These are phyloP conservation scores for Eupsittula cactorum DNA, from an alignment of 2,113 vertebrate species.

Conservation along the genomic window DNA sequence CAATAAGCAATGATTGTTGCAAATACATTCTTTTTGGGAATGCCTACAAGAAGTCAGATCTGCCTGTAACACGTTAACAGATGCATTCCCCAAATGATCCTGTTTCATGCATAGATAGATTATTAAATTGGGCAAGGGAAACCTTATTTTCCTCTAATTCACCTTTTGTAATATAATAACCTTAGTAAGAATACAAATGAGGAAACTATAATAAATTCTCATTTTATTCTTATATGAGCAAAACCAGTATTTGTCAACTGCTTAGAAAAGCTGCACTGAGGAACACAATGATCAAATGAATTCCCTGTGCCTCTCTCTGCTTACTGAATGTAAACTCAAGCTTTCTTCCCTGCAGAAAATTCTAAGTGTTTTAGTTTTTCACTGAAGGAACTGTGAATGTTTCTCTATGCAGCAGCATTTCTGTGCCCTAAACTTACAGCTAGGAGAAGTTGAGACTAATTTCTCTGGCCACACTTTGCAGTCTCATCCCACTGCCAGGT, in stretches of 20 bases:
- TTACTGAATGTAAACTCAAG: background rate
- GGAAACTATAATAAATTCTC: background rate
- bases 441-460: background rate
- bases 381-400: background rate
- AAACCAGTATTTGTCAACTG: background rate
- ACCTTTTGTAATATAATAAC: background rate
- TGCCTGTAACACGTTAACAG: background rate
- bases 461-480: background rate
- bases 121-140: background rate
- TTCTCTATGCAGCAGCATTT: background rate
- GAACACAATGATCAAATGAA: background rate
- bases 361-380: background rate
- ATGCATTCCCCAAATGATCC: background rate
- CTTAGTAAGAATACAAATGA: background rate
- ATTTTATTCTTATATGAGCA: background rate
- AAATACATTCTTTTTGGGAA: background rate
- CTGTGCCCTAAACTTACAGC: background rate
- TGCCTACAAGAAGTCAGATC: background rate
- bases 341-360: background rate
- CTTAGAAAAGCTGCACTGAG: background rate
- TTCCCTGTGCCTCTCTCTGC: background rate
- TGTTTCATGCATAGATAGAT: background rate
- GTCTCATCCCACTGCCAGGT: rapidly evolving
- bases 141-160: background rate
- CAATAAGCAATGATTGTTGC: background rate